These are phyloP conservation scores for Otolemur crassicaudatus DNA, from an alignment of 2,797 vertebrate species.

Conservation along the genomic window DNA sequence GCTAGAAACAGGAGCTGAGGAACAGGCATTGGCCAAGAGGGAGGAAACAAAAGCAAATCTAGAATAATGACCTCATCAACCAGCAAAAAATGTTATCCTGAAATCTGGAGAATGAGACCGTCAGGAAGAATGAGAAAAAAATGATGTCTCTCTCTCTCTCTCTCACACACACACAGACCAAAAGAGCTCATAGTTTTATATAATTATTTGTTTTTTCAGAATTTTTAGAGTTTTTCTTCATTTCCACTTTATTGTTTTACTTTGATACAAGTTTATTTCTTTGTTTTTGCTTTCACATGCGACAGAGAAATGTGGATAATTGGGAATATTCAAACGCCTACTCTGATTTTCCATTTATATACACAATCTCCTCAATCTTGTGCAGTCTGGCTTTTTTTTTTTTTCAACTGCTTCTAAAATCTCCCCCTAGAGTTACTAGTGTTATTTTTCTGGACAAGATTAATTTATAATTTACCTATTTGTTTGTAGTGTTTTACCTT, in stretches of 20 bases:
- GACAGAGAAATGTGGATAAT: neutral
- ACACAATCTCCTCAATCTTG: neutral
- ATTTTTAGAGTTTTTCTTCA: neutral
- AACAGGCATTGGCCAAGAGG: neutral
- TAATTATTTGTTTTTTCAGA: constrained; percentile 26
- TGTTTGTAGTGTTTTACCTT: neutral
- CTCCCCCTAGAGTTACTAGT: neutral
- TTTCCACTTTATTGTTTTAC: neutral
- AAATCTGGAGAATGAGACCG: neutral
- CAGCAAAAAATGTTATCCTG: neutral
- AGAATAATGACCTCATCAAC: neutral
- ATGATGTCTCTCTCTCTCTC: neutral
- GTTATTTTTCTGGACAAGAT: neutral
- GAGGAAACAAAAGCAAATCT: neutral
- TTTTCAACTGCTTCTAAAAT: neutral
- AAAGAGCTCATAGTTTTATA: neutral
- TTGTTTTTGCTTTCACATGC: neutral
- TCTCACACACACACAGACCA: neutral
- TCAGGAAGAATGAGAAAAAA: neutral
- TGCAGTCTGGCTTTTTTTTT: neutral
- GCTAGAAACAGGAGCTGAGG: neutral
- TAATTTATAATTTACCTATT: neutral
- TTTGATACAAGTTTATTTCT: neutral
- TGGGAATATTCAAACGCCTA: neutral
- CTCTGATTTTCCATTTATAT: constrained; percentile 10